Percentiles rank a stretch among this genome's conserved stretches.
These are phyloP conservation scores for Scotopteryx bipunctaria DNA, from an alignment of 2,888 invertebrate species.

Conservation along the genomic window DNA sequence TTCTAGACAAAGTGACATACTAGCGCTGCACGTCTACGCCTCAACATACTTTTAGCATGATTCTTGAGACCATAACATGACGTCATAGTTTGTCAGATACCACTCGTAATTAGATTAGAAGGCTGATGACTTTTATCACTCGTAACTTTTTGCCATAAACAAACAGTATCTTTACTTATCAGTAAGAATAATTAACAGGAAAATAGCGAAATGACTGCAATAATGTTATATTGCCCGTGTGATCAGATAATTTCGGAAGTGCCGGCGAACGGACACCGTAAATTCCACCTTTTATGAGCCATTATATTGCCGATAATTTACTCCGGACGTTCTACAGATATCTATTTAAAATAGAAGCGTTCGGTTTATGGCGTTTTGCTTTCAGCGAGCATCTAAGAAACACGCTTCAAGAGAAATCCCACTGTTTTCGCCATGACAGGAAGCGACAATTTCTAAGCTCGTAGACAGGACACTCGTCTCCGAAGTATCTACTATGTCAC, in stretches of 20 bases:
- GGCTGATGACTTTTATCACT: no score
- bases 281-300: constrained; percentile 74
- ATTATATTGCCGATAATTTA: constrained; percentile 68
- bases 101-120: constrained; percentile 2
- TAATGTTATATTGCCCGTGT: constrained; percentile 37
- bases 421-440: no score
- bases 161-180: constrained; percentile 13
- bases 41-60: no score
- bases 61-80: no score
- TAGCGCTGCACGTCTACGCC: no score
- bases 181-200: constrained; percentile 28
- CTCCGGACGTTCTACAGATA: constrained; percentile 44
- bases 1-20: no score
- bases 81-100: constrained; percentile 1
- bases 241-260: constrained; percentile 66
- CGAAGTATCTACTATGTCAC: background rate
- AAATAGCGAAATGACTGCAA: constrained; percentile 16
- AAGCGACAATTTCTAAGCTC: background rate
- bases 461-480: background rate
- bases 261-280: constrained; percentile 57
- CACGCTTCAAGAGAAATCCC: background rate
- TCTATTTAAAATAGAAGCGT: constrained; percentile 49
- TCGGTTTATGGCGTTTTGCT: constrained; percentile 36
- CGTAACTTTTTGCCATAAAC: background rate
- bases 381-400: constrained; percentile 14